Evolutionary conservation across 2,797 vertebrate species (phyloP), one percentile per base, ranked within the genome.

Genomic region (Propithecus deckenii): DNA sequence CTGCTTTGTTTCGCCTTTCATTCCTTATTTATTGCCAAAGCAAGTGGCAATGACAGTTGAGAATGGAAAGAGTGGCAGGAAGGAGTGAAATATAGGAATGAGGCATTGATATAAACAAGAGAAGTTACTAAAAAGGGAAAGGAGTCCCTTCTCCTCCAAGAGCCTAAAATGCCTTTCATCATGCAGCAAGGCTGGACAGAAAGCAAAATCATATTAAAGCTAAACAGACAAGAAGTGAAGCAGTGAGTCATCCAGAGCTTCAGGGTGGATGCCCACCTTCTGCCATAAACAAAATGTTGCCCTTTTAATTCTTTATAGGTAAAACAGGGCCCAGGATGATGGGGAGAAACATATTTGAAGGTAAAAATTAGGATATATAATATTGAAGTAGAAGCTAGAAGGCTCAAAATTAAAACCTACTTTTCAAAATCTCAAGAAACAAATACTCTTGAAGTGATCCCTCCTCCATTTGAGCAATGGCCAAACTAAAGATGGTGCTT

Each of bases 1-100:
- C 67, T 95, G 94, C 72, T 96, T 86, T 88, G 59, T 86, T 97
- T 97, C 80, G 48, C 87, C 63, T 95, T 97, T 96, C 89, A 76
- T 96, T 55, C 80, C 20, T 90, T 96, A 93, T 92, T 96, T 92
- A 94, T 87, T 96, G 95, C 94, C 69, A 92, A 97, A 96, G 92
- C 72, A 86, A 97, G 89, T 41, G 63, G 50, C 74, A 90, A 61
- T 86, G 90, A 83, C 92, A 97, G 83, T 52, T 92, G 74, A 94
- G 59, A 94, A 97, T 80, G 95, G 94, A 96, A 97, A 97, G 67
- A 78, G 79, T 67, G 52, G 84, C 32, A 41, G 85, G 69, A 71
- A 88, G 65, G 61, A 97, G 85, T 61, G 57, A 97, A 93, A 91
- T 76, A 30, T 6, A 86, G 75, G 85, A 92, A 85, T 46, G 46